Conservation (phyloP, 2,888 invertebrate species). For the Choristoneura rosaceana region DNA sequence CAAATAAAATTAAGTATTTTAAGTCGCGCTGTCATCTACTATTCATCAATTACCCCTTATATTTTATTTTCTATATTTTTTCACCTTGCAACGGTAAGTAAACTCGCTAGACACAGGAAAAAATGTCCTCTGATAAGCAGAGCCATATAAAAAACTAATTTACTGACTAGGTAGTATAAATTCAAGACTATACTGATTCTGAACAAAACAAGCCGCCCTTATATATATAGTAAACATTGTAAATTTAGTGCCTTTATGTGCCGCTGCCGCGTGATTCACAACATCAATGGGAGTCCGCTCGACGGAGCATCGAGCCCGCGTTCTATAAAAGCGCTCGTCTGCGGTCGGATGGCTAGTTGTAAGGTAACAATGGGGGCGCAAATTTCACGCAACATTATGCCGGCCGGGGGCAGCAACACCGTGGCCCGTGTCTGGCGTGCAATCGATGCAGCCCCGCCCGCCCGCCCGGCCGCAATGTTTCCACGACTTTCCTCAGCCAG, state of each 20-base stretch:
- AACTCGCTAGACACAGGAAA: no score
- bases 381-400: slow-evolving; percentile 83
- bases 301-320: slow-evolving; percentile 62
- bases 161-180: no score
- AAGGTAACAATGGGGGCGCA: slow-evolving; percentile 75
- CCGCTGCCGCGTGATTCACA: slow-evolving; percentile 49
- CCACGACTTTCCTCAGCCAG: slow-evolving; percentile 52
- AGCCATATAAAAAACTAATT: no score
- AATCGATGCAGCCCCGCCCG: slow-evolving; percentile 76
- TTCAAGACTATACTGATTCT: not conserved
- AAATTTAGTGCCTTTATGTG: slow-evolving; percentile 33
- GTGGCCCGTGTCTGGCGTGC: slow-evolving; percentile 60
- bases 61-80: no score
- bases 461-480: slow-evolving; percentile 52
- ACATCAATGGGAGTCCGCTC: slow-evolving; percentile 60
- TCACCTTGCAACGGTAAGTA: no score
- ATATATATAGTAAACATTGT: not conserved
- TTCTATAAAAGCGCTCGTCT: slow-evolving; percentile 60
- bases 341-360: slow-evolving; percentile 62
- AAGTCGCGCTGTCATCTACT: no score
- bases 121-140: no score
- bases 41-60: no score
- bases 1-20: no score
- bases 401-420: slow-evolving; percentile 48
- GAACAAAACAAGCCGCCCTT: not conserved